Base-by-base conservation (phyloP, 1,140 invertebrate genomes). In the Capitella teleta region DNA sequence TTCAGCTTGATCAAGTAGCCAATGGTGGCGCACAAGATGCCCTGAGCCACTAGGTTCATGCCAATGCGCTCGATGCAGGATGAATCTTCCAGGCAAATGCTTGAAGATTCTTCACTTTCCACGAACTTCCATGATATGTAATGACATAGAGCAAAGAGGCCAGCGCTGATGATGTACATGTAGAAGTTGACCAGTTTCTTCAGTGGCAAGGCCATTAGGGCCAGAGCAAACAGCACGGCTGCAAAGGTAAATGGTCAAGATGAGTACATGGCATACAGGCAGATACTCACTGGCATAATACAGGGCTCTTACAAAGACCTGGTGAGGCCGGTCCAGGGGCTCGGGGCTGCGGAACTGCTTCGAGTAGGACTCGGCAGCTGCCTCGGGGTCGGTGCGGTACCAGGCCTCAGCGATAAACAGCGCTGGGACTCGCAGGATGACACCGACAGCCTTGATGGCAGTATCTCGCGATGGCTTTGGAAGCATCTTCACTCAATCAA, bases 331-430 rank as follows among this genome's bases (percentile, higher is more conserved):
- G n/a, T n/a, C n/a, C n/a, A n/a, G n/a, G n/a, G n/a, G n/a, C n/a
- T n/a, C n/a, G n/a, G n/a, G n/a, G n/a, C n/a, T n/a, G n/a, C n/a
- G n/a, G n/a, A n/a, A n/a, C n/a, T n/a, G n/a, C n/a, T n/a, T n/a
- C n/a, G n/a, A n/a, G n/a, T n/a, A n/a, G n/a, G n/a, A n/a, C n/a
- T n/a, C n/a, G n/a, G n/a, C n/a, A n/a, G 47, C 14, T n/a, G 38
- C 24, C 10, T 56, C 49, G 5, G 62, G 56, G 32, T 75, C 69
- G 54, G 68, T 63, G 41, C 72, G 65, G 60, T 65, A 77, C 72
- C 74, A 77, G 25, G 70, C 67, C 55, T 78, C 76, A 28, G 76
- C 64, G 2, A 78, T 63, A 54, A 77, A 75, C 6, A 77, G 63
- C 8, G 74, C 72, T 25, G 76, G 76, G 10, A 76, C 67, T 38